A percentile compares a stretch with the other conserved stretches of the same genome.
These are phyloP conservation scores for Rosalia funebris DNA, from an alignment of 2,888 invertebrate species.

Conservation along the genomic window DNA sequence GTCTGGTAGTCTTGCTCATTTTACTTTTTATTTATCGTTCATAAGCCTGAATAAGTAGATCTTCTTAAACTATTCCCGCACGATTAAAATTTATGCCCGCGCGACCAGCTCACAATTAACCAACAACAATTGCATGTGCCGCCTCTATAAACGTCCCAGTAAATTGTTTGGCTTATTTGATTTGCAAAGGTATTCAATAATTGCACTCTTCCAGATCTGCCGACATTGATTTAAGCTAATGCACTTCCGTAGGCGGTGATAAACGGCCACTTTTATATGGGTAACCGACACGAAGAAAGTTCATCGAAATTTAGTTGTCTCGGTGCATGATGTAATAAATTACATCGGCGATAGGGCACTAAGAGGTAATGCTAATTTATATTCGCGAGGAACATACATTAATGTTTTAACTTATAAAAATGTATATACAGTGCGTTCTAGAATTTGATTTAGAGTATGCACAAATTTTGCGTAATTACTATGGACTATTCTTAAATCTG, in stretches of 20 bases:
- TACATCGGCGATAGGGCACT: too few species aligned
- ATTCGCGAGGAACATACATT: too few species aligned
- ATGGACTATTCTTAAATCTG: too few species aligned
- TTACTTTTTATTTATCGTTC: too few species aligned
- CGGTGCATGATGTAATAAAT: conserved; percentile 3
- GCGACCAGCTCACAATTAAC: conserved; percentile 6
- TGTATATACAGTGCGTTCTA: too few species aligned
- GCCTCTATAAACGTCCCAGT: conserved; percentile 23
- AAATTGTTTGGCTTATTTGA: conserved; percentile 23
- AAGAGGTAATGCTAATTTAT: too few species aligned
- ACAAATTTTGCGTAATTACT: too few species aligned
- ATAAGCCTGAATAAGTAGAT: too few species aligned
- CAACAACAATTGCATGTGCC: conserved; percentile 22
- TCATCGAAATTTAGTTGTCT: conserved; percentile 20
- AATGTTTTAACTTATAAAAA: too few species aligned
- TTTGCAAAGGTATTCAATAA: conserved; percentile 26
- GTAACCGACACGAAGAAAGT: conserved; percentile 1
- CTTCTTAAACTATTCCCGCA: too few species aligned
- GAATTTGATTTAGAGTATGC: too few species aligned
- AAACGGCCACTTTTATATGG: conserved; percentile 17
- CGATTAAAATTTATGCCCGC: conserved; percentile 9
- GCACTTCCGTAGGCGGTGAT: conserved; percentile 13
- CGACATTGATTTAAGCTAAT: conserved; percentile 25
- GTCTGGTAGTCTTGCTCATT: too few species aligned
- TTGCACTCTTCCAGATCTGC: conserved; percentile 24